Percentiles rank a stretch among this genome's conserved stretches.
Evolutionary conservation across 2,888 invertebrate genomes (phyloP).

Genomic region (Chirona hameri): DNA sequence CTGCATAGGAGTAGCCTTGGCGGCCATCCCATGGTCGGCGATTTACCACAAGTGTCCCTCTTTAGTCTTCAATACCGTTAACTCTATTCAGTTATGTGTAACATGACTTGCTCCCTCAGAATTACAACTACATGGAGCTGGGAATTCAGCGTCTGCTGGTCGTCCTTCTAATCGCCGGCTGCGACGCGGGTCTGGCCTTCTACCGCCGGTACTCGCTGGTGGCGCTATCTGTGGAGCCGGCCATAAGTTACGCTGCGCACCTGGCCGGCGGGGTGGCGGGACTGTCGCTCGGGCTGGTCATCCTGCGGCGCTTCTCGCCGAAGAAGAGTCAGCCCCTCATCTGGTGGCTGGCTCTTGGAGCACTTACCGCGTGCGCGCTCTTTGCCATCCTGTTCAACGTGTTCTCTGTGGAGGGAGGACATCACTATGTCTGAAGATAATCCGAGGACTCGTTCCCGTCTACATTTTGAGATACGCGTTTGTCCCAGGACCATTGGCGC

Average conservation of each 20-base stretch:
- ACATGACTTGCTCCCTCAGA: neutral
- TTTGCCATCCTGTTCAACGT: conserved; percentile 87
- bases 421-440: neutral
- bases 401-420: neutral
- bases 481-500: too few relatives aligned
- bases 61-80: too few relatives aligned
- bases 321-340: conserved; percentile 65
- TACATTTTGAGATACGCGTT: too few relatives aligned
- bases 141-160: neutral
- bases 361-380: conserved; percentile 86
- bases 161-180: conserved; percentile 45
- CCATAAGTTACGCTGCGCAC: conserved; percentile 91
- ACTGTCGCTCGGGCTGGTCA: conserved; percentile 86
- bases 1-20: too few relatives aligned
- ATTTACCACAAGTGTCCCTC: too few relatives aligned
- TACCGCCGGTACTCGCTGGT: conserved; percentile 80
- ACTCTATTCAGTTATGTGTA: too few relatives aligned
- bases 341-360: conserved; percentile 92
- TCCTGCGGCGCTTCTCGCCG: conserved; percentile 52
- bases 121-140: neutral
- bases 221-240: conserved; percentile 59
- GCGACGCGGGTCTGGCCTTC: conserved; percentile 91
- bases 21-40: too few relatives aligned
- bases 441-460: too few relatives aligned
- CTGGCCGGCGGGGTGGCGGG: conserved; percentile 92